Percentiles rank a stretch among this genome's conserved stretches.
Conservation (phyloP, 2,888 invertebrate species). For the Matsumyia berberina region DNA sequence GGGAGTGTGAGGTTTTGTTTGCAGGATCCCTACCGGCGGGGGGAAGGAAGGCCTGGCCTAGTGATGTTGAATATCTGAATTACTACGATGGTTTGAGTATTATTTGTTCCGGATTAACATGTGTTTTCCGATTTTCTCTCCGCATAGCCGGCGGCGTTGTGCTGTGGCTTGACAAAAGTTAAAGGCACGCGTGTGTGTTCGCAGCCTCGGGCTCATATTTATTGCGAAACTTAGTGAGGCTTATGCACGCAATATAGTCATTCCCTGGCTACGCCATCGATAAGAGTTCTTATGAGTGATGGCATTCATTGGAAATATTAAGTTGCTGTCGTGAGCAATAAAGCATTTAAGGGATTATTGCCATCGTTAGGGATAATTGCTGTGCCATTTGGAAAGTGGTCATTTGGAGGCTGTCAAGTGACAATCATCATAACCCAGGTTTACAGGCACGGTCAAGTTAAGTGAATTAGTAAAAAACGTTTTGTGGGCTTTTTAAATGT, state of each 20-base stretch:
- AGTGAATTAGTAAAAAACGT: too few relatives aligned
- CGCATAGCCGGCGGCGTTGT: neutral
- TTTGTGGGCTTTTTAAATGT: too few relatives aligned
- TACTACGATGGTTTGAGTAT: slow-evolving; percentile 25
- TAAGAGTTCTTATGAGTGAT: slow-evolving; percentile 21
- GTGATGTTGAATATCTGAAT: slow-evolving; percentile 17
- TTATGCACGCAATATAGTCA: neutral
- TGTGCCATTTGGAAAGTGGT: neutral
- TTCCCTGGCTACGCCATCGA: slow-evolving; percentile 1
- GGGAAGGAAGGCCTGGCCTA: too few relatives aligned
- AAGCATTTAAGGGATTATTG: slow-evolving; percentile 18
- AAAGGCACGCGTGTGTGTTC: too few relatives aligned
- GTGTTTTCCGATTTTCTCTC: slow-evolving; percentile 6
- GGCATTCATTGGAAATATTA: slow-evolving; percentile 40
- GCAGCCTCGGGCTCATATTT: neutral
- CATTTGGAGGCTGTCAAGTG: neutral
- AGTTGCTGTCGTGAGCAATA: slow-evolving; percentile 17
- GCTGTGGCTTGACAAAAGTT: neutral
- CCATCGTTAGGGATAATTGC: neutral
- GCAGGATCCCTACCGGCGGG: neutral
- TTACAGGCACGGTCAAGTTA: too few relatives aligned
- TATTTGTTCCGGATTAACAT: slow-evolving; percentile 48
- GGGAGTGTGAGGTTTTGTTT: slow-evolving; percentile 46
- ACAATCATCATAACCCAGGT: too few relatives aligned
- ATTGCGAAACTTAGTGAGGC: slow-evolving; percentile 16